phyloP scores from a whole-genome alignment of 2,888 invertebrate species.

The Rapana venosa region DNA sequence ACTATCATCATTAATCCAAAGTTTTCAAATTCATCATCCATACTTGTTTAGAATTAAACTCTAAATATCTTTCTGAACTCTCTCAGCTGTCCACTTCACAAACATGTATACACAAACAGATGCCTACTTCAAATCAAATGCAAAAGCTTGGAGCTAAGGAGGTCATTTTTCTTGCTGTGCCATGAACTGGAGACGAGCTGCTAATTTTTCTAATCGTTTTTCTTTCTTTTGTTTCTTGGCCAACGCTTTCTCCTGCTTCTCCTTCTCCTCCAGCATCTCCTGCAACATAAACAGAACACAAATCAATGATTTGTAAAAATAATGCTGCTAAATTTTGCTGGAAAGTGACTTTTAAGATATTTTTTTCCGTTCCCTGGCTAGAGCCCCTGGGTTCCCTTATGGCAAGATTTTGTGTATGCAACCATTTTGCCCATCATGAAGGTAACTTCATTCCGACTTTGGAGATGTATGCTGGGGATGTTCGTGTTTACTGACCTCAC shows the following conservation, averaged over 20 bases:
- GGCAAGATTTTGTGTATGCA: no score
- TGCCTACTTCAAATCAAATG: not conserved
- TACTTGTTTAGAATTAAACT: no score
- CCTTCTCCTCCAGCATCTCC: constrained; percentile 58
- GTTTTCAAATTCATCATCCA: no score
- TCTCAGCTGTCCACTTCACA: no score
- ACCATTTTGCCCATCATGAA: no score
- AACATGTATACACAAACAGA: not conserved
- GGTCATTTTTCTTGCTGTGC: constrained; percentile 32
- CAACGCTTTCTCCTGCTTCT: constrained; percentile 51
- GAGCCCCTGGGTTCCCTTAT: no score
- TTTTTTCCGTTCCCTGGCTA: no score
- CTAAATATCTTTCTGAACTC: no score
- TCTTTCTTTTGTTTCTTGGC: constrained; percentile 58
- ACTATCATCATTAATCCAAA: no score
- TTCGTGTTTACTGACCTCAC: no score
- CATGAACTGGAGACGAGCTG: constrained; percentile 43
- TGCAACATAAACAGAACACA: constrained; percentile 15
- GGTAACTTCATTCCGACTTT: no score
- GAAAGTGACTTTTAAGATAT: not conserved
- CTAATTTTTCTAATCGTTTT: constrained; percentile 47
- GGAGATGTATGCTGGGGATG: no score
- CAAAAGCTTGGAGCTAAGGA: not conserved
- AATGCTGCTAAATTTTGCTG: not conserved
- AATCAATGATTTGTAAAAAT: not conserved